Evolutionary conservation across 2,888 invertebrate species (phyloP).

Genomic region (Agonopterix subpropinquella): DNA sequence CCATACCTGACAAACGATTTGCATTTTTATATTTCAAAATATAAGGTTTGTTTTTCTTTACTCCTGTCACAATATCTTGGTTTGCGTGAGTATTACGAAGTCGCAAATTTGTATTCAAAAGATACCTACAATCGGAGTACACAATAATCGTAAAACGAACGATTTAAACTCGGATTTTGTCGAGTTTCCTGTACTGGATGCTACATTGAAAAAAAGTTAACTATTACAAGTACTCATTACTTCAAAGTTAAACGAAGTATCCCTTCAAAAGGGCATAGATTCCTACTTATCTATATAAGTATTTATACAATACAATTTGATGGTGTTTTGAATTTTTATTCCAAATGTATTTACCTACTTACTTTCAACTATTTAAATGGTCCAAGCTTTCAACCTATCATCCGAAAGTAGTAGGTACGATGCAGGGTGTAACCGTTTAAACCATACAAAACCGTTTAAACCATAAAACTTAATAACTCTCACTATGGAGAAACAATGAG

Average conservation of each 20-base stretch:
- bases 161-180: slow-evolving; percentile 63
- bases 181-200: slow-evolving; percentile 39
- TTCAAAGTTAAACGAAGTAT: neutral
- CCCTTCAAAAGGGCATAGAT: no score
- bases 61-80: slow-evolving; percentile 11
- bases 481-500: no score
- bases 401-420: no score
- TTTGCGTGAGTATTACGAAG: slow-evolving; percentile 43
- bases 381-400: no score
- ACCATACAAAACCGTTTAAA: no score
- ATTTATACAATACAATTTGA: no score
- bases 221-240: neutral
- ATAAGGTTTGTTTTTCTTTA: slow-evolving; percentile 19
- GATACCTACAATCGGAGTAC: slow-evolving; percentile 60
- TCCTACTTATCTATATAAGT: no score
- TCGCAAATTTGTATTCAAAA: slow-evolving; percentile 63
- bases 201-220: slow-evolving; percentile 5
- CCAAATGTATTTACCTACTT: no score
- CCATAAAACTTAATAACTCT: no score
- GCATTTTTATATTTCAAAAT: slow-evolving; percentile 1
- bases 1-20: slow-evolving; percentile 1
- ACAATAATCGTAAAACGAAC: slow-evolving; percentile 63
- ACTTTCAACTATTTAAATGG: no score
- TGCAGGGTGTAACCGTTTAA: no score
- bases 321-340: no score